These are phyloP conservation scores for Laspeyria flexula DNA, from an alignment of 2,888 invertebrate genomes.

Conservation along the genomic window DNA sequence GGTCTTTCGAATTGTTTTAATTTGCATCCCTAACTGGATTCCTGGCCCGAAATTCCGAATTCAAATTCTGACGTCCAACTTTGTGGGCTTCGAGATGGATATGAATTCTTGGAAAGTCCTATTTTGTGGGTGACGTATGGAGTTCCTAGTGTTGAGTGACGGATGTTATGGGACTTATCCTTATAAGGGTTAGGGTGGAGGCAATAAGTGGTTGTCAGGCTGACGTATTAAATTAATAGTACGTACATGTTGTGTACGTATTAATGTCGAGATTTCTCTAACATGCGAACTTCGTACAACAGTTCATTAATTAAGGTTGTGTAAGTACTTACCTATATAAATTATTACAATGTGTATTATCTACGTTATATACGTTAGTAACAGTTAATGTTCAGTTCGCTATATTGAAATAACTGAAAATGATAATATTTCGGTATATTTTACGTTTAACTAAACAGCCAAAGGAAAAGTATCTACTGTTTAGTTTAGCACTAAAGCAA, in stretches of 20 bases:
- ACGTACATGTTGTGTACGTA: conserved; percentile 13
- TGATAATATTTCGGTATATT: too few relatives aligned
- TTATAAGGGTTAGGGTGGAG: conserved; percentile 17
- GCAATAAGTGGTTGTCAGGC: conserved; percentile 21
- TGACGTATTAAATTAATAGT: conserved; percentile 37
- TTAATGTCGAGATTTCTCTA: conserved; percentile 16
- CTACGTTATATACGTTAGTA: too few relatives aligned
- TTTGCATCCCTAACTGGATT: conserved; percentile 37
- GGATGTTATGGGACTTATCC: conserved; percentile 19
- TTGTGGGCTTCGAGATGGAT: conserved; percentile 31
- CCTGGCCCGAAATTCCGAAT: conserved; percentile 35
- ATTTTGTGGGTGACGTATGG: conserved; percentile 28
- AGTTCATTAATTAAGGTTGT: conserved; percentile 11
- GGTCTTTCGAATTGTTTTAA: conserved; percentile 48
- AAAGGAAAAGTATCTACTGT: too few relatives aligned
- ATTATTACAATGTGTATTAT: background rate
- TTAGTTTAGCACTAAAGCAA: too few relatives aligned
- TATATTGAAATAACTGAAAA: too few relatives aligned
- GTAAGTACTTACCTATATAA: too few relatives aligned
- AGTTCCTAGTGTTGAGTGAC: conserved; percentile 32
- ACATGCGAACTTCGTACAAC: background rate
- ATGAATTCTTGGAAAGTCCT: conserved; percentile 42
- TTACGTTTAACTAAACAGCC: too few relatives aligned
- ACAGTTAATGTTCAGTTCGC: too few relatives aligned
- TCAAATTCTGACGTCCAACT: conserved; percentile 43